Percentiles rank a stretch among this genome's conserved stretches.
Evolutionary conservation across 2,797 vertebrate genomes (phyloP).

Genomic region (Vireo griseus): DNA sequence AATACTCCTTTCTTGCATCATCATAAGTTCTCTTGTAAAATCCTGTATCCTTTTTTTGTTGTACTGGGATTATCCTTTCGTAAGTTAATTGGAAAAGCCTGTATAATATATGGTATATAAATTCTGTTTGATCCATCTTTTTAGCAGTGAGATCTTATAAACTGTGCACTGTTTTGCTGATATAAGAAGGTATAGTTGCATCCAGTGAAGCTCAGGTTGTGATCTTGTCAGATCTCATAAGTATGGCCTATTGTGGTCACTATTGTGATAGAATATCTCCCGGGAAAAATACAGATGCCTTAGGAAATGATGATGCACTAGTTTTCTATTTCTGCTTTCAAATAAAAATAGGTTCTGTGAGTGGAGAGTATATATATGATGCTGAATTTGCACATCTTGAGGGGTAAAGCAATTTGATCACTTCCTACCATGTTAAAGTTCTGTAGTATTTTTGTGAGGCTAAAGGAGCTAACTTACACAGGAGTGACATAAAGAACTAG

Average conservation of each 20-base stretch:
- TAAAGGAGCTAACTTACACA: not conserved
- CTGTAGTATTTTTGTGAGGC: not conserved
- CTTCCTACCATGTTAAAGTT: not conserved
- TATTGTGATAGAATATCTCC: not conserved
- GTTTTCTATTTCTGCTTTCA: not conserved
- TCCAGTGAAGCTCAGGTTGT: not conserved
- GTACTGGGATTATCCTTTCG: rapidly evolving
- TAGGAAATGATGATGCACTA: not conserved
- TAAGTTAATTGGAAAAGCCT: not conserved
- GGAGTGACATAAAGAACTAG: not conserved
- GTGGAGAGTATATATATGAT: not conserved
- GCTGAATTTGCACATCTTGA: not conserved
- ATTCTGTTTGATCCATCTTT: not conserved
- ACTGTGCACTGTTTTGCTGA: not conserved
- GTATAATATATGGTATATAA: not conserved
- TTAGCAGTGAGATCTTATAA: not conserved
- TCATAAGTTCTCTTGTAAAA: not conserved
- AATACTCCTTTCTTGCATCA: not conserved
- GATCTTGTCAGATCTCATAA: conserved; percentile 1
- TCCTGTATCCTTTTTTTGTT: not conserved
- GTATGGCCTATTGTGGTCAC: not conserved
- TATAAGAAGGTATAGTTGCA: not conserved
- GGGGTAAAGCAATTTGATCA: not conserved
- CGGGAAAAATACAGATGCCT: not conserved
- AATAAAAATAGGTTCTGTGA: not conserved